phyloP scores from a whole-genome alignment of 2,888 invertebrate species.

The Sarcophaga rosellei region DNA sequence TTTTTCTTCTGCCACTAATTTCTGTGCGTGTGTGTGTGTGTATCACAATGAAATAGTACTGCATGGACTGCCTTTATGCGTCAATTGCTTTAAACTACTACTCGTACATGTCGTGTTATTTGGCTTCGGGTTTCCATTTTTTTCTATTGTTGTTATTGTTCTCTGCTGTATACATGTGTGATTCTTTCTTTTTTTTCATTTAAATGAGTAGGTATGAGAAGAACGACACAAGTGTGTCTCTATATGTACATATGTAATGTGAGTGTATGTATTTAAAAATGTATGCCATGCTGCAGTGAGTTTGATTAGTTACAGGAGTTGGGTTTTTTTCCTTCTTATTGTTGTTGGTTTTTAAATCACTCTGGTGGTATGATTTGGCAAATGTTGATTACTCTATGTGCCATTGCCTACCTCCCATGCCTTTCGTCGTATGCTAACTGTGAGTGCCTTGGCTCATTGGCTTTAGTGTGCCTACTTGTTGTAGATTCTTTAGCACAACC shows the following conservation, averaged over 20 bases:
- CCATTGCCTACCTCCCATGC: conserved; percentile 3
- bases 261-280: conserved; percentile 30
- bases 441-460: not conserved
- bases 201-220: not conserved
- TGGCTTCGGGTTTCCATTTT: conserved; percentile 53
- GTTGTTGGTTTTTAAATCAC: conserved; percentile 50
- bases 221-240: not conserved
- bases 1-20: not conserved
- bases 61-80: conserved; percentile 52
- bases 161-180: not conserved
- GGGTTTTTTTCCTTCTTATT: conserved; percentile 15
- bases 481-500: conserved; percentile 29
- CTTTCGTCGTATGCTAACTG: not conserved
- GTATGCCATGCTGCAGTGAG: conserved; percentile 24
- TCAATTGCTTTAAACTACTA: conserved; percentile 57
- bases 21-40: not conserved
- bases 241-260: not conserved
- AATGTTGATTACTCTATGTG: conserved; percentile 41
- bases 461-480: conserved; percentile 20
- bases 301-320: conserved; percentile 46
- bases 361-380: conserved; percentile 50
- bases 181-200: not conserved
- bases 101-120: conserved; percentile 44
- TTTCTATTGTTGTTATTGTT: not conserved
- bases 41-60: not conserved